Evolutionary conservation across 2,113 vertebrate genomes (phyloP), one percentile per base, ranked within the genome.

Genomic region (Fukomys damarensis): DNA sequence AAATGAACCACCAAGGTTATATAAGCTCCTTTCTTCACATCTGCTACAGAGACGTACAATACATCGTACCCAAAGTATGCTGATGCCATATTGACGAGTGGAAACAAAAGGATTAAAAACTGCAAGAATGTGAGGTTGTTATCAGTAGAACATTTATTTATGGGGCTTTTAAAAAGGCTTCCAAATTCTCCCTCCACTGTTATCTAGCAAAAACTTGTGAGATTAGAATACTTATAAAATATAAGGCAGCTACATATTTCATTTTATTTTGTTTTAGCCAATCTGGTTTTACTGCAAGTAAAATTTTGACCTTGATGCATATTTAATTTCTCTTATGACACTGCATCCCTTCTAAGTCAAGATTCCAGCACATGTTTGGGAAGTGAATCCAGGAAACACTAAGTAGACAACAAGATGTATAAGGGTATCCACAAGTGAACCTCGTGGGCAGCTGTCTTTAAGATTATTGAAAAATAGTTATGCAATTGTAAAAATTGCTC

Each of bases 201-300:
- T 66, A 24, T 30, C 28, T 61, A 85, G 5, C 5, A 52, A 19
- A 83, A 30, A 28, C 54, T 63, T 88, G 38, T 63, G 32, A 84
- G 24, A 86, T 89, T 81, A 76, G 65, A 76, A n/a, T 49, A 54
- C 35, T 79, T 96, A 63, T 16, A 86, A 76, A 93, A 10, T 74
- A 88, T 76, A 56, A 83, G 86, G 32, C 38, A 86, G 26, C 10
- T 86, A 82, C 8, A 19, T 38, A 52, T 24, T 77, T 43, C 24
- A 19, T 63, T 89, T 97, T 32, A 16, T 61, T 93, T 86, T 79
- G 26, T 74, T 89, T 86, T 66, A 38, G 38, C 4, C 58, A 77
- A 24, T 66, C 20, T 86, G 58, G n/a, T 13, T 87, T 76, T 49
- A 59, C 38, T 61, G 17, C 20, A 16, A 66, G 56, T 93, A n/a